Percentiles rank a stretch among this genome's conserved stretches.
These are phyloP conservation scores for Condylostylus longicornis DNA, from an alignment of 1,140 invertebrate species.

Conservation along the genomic window DNA sequence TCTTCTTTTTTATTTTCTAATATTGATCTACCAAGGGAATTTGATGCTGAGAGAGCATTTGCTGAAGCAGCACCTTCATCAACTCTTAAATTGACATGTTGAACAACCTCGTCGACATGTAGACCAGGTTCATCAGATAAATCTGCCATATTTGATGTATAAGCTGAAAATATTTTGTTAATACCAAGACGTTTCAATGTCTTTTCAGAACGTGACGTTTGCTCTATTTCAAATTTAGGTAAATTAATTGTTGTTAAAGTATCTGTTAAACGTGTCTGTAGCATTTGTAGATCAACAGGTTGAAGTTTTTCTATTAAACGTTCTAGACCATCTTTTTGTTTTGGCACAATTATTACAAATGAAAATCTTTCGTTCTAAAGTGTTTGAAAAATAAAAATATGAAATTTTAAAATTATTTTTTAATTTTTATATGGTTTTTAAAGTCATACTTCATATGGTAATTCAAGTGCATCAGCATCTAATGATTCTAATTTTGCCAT, in stretches of 20 bases:
- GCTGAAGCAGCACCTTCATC: constrained; percentile 33
- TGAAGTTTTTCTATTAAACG: constrained; percentile 20
- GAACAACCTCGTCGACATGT: constrained; percentile 43
- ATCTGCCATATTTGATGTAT: constrained; percentile 39
- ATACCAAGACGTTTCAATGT: constrained; percentile 36
- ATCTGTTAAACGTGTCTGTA: constrained; percentile 8
- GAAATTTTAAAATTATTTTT: background rate
- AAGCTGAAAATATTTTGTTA: constrained; percentile 38
- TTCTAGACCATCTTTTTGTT: constrained; percentile 35
- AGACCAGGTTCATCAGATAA: constrained; percentile 37
- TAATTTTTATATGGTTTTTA: background rate
- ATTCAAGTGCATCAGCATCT: constrained; percentile 38
- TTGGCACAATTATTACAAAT: constrained; percentile 38
- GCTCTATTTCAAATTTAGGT: constrained; percentile 27
- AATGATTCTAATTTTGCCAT: constrained; percentile 36
- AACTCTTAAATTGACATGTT: constrained; percentile 42
- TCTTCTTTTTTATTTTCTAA: constrained; percentile 13
- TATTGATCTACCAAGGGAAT: constrained; percentile 12
- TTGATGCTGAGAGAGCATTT: constrained; percentile 18
- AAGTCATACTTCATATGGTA: constrained; percentile 40
- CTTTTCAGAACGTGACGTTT: constrained; percentile 24
- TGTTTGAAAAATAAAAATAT: constrained; percentile 3
- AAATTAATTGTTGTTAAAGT: constrained; percentile 20
- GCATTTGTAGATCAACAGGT: constrained; percentile 16
- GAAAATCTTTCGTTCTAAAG: constrained; percentile 39